These are phyloP conservation scores for Anas bahamensis DNA, from an alignment of 2,797 vertebrate species.

Conservation along the genomic window DNA sequence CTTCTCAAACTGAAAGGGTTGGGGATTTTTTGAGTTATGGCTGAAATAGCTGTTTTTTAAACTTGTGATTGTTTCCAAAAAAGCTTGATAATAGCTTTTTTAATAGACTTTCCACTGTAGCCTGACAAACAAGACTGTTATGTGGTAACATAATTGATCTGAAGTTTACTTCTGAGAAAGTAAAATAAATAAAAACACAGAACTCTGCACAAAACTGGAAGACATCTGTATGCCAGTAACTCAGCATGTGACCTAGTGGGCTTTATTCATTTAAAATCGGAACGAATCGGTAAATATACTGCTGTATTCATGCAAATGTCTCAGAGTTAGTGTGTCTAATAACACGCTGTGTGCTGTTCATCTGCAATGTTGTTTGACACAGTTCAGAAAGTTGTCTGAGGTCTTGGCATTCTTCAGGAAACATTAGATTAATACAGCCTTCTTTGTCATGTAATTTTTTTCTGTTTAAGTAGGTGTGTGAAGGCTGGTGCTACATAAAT, in stretches of 20 bases:
- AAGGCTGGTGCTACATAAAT: constrained; percentile 56
- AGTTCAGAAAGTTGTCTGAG: constrained; percentile 52
- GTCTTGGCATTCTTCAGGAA: constrained; percentile 66
- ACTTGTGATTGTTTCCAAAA: background rate
- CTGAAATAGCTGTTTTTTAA: background rate
- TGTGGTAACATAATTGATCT: background rate
- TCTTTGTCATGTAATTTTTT: constrained; percentile 5
- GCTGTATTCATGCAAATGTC: background rate
- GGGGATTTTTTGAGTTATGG: background rate
- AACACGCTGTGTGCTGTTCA: background rate
- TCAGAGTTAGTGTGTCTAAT: background rate
- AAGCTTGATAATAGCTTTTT: background rate
- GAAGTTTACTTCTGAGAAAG: background rate
- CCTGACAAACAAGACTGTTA: background rate
- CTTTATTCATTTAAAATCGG: background rate
- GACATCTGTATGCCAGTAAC: background rate
- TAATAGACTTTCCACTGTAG: background rate
- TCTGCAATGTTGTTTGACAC: constrained; percentile 34
- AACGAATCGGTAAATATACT: background rate
- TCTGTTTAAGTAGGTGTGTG: constrained; percentile 56
- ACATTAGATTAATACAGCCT: constrained; percentile 51
- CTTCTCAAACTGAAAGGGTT: constrained; percentile 35
- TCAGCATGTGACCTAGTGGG: background rate
- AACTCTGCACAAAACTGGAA: background rate
- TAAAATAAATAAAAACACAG: constrained; percentile 2